Conservation (phyloP, 2,797 vertebrate species). For the Schizothorax lantsangensis region DNA sequence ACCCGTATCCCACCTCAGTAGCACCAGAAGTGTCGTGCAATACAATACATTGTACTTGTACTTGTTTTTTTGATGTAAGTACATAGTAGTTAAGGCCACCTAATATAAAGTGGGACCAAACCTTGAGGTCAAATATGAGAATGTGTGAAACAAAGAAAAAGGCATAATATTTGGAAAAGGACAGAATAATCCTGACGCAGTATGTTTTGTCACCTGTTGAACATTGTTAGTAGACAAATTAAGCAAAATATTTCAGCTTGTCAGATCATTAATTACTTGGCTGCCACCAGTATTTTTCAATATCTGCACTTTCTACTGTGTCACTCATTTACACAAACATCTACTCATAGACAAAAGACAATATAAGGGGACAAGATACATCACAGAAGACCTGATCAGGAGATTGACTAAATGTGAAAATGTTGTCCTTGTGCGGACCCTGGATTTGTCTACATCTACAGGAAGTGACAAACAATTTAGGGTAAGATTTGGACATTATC, state of each 20-base stretch:
- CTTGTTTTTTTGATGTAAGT: too few species aligned
- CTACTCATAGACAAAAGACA: slow-evolving; percentile 67
- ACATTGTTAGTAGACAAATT: background rate
- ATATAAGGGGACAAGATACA: slow-evolving; percentile 77
- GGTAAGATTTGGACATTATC: slow-evolving; percentile 66
- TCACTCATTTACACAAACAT: slow-evolving; percentile 65
- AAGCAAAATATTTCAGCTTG: background rate
- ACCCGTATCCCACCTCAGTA: too few species aligned
- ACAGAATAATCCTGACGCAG: background rate
- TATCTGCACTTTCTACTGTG: background rate
- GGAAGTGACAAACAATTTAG: slow-evolving; percentile 83
- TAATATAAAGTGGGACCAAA: too few species aligned
- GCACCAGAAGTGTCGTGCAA: too few species aligned
- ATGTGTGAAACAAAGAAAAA: background rate
- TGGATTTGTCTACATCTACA: slow-evolving; percentile 82
- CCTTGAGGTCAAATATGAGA: background rate
- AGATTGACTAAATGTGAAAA: slow-evolving; percentile 80
- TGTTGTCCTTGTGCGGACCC: slow-evolving; percentile 71
- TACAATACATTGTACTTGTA: too few species aligned
- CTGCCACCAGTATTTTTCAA: background rate
- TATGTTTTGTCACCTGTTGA: background rate
- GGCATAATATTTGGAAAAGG: background rate
- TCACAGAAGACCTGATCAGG: slow-evolving; percentile 82
- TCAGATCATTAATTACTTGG: background rate
- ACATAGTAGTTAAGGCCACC: too few species aligned